phyloP scores from a whole-genome alignment of 2,797 vertebrate species.

The Pitangus sulphuratus region DNA sequence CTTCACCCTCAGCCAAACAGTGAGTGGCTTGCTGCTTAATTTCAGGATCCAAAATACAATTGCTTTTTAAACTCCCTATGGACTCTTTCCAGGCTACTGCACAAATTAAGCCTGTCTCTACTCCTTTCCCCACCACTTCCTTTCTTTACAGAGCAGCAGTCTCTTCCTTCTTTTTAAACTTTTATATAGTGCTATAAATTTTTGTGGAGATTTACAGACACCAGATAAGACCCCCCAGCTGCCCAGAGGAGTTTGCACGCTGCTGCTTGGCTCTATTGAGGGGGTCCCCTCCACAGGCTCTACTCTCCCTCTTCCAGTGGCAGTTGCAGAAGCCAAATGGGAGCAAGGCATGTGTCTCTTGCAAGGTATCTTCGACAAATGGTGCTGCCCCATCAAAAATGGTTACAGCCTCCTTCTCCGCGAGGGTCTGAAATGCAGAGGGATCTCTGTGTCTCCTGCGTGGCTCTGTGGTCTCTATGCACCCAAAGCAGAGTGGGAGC shows the following conservation, averaged over 20 bases:
- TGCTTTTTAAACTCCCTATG: conserved; percentile 60
- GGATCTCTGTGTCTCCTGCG: not conserved
- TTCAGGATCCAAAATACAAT: conserved; percentile 63
- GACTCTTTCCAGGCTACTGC: conserved; percentile 62
- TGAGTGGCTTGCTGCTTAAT: conserved; percentile 1
- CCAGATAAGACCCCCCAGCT: not conserved
- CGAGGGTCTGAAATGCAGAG: accelerated
- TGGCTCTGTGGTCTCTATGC: not conserved
- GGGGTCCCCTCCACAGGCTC: not conserved
- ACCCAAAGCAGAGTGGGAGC: not conserved
- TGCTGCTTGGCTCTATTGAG: not conserved
- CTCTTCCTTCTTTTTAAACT: conserved; percentile 38
- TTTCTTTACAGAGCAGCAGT: not conserved
- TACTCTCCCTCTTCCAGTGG: not conserved
- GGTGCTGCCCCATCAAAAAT: not conserved
- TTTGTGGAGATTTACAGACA: not conserved
- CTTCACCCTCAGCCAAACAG: conserved; percentile 50
- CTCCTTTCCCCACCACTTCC: conserved; percentile 47
- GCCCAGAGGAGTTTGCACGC: not conserved
- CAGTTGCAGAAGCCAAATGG: accelerated
- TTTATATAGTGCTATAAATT: not conserved
- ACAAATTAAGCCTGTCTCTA: conserved; percentile 48
- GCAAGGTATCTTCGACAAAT: not conserved
- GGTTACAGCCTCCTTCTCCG: not conserved
- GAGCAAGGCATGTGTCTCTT: not conserved